These are phyloP conservation scores for Babylonia areolata DNA, from an alignment of 1,140 invertebrate species.

Conservation along the genomic window DNA sequence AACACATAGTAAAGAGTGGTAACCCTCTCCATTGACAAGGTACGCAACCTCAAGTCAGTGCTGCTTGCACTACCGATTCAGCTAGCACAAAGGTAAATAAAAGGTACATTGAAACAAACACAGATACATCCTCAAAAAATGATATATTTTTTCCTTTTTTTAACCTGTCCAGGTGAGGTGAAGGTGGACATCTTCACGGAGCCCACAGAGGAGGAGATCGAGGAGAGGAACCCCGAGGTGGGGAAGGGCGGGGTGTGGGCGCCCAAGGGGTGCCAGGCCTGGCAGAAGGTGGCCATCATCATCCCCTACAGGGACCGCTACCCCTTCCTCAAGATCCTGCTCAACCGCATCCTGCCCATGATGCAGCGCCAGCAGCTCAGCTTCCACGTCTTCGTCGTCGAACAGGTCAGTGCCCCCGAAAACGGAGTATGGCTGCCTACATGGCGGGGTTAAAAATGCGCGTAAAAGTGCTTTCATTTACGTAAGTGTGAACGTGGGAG, in stretches of 20 bases:
- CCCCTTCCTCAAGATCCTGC: constrained; percentile 72
- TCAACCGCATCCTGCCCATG: constrained; percentile 71
- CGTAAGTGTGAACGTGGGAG: too few relatives aligned
- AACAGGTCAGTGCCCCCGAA: constrained; percentile 72
- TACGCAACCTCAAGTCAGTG: too few relatives aligned
- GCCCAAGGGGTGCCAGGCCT: constrained; percentile 85
- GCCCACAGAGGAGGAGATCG: constrained; percentile 51
- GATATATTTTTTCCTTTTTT: too few relatives aligned
- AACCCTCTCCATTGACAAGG: too few relatives aligned
- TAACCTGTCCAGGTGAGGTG: constrained; percentile 53
- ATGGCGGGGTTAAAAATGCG: too few relatives aligned
- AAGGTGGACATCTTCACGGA: constrained; percentile 62
- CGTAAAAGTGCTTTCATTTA: too few relatives aligned
- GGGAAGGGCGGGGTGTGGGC: constrained; percentile 83
- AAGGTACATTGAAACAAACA: too few relatives aligned
- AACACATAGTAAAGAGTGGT: too few relatives aligned
- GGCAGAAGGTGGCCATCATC: constrained; percentile 79
- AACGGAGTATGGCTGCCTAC: too few relatives aligned
- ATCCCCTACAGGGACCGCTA: constrained; percentile 75
- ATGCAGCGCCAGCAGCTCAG: constrained; percentile 69
- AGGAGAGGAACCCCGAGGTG: constrained; percentile 54
- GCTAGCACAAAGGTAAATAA: too few relatives aligned
- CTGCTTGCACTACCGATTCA: too few relatives aligned
- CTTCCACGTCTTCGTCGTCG: constrained; percentile 73
- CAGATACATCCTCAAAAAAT: too few relatives aligned